Evolutionary conservation across 1,140 invertebrate genomes (phyloP).

Genomic region (Eupeodes corollae): DNA sequence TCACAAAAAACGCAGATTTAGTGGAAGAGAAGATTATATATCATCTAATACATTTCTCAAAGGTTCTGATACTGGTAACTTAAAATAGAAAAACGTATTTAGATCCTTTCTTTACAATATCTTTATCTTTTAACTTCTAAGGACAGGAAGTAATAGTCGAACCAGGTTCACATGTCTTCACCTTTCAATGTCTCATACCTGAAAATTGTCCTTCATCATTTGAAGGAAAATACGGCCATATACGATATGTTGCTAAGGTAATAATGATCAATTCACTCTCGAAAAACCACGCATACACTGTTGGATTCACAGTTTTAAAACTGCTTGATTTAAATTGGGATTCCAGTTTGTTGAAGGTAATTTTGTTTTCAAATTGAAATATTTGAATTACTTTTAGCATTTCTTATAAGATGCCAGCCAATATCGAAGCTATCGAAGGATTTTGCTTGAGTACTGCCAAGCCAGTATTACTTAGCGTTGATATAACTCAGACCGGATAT

Average conservation of each 20-base stretch:
- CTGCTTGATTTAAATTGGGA: conserved; percentile 28
- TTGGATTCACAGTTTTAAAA: conserved; percentile 31
- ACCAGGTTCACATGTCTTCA: conserved; percentile 45
- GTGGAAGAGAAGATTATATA: conserved; percentile 30
- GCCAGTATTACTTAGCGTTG: conserved; percentile 22
- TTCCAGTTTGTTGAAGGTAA: conserved; percentile 14
- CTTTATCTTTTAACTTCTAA: conserved; percentile 27
- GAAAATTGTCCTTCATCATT: conserved; percentile 39
- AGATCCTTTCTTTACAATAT: background rate
- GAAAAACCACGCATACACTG: conserved; percentile 29
- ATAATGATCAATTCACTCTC: conserved; percentile 19
- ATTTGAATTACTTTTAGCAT: background rate
- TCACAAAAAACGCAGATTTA: conserved; percentile 11
- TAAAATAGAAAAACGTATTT: background rate
- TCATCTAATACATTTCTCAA: conserved; percentile 28
- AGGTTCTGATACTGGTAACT: conserved; percentile 21
- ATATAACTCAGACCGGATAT: conserved; percentile 29
- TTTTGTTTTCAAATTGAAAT: background rate
- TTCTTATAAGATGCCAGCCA: conserved; percentile 13
- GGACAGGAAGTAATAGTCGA: conserved; percentile 41
- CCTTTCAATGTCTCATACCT: conserved; percentile 47
- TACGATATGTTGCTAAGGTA: conserved; percentile 30
- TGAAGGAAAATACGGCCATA: conserved; percentile 30
- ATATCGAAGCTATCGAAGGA: conserved; percentile 23
- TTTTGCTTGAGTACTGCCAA: conserved; percentile 23